A percentile compares a stretch with the other conserved stretches of the same genome.
phyloP scores from a whole-genome alignment of 2,113 vertebrate species.

The Melanerpes aurifrons region DNA sequence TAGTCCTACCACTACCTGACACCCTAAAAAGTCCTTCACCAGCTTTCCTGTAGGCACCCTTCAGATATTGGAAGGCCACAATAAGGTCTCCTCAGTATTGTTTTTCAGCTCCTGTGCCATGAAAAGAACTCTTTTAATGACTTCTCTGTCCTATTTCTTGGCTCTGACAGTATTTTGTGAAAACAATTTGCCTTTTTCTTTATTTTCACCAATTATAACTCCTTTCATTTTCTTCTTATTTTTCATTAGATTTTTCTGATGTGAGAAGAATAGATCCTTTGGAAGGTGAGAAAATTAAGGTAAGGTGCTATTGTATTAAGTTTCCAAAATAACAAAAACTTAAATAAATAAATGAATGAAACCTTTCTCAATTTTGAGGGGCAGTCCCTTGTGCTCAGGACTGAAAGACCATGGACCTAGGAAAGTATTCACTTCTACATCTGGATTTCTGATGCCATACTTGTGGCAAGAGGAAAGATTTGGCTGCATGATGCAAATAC shows the following conservation, averaged over 20 bases:
- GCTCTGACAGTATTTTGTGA: background rate
- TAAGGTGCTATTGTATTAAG: background rate
- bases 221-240: background rate
- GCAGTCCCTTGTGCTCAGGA: background rate
- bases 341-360: background rate
- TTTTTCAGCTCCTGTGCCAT: background rate
- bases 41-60: too few relatives aligned
- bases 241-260: background rate
- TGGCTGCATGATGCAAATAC: background rate
- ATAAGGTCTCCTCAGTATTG: too few relatives aligned
- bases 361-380: background rate
- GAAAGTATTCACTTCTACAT: background rate
- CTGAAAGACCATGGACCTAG: background rate
- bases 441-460: background rate
- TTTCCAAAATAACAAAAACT: background rate
- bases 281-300: background rate
- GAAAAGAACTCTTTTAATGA: background rate
- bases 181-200: background rate
- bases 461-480: background rate
- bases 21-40: too few relatives aligned
- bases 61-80: too few relatives aligned
- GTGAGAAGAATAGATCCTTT: background rate
- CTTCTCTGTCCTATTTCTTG: background rate
- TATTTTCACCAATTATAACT: background rate
- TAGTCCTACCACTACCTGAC: too few relatives aligned